These are phyloP conservation scores for Bombus confusus DNA, from an alignment of 1,140 invertebrate genomes.

Conservation along the genomic window DNA sequence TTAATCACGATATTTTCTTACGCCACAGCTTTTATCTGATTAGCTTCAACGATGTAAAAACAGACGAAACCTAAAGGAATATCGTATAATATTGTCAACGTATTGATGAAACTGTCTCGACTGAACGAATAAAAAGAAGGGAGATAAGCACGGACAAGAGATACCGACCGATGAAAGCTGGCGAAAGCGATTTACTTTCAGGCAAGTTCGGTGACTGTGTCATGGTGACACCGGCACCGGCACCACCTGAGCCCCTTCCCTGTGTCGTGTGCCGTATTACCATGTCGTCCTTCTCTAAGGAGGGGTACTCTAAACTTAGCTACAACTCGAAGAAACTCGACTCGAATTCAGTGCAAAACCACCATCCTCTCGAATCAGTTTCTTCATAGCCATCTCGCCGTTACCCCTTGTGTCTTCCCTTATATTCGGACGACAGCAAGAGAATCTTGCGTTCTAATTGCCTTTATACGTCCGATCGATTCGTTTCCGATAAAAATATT, in stretches of 20 bases:
- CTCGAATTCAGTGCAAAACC: constrained; percentile 59
- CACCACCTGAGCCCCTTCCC: constrained; percentile 36
- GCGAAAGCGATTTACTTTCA: constrained; percentile 43
- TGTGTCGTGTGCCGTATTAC: not conserved
- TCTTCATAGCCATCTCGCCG: constrained; percentile 16
- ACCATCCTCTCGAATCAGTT: constrained; percentile 57
- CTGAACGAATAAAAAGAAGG: not conserved
- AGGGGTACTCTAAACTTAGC: constrained; percentile 64
- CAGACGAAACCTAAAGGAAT: not conserved
- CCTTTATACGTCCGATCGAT: not conserved
- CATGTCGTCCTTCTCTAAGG: constrained; percentile 42
- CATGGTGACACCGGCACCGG: constrained; percentile 26
- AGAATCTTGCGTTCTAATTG: not conserved
- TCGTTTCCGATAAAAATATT: not conserved
- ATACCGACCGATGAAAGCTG: constrained; percentile 15
- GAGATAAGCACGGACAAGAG: not conserved
- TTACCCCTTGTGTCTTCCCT: not conserved
- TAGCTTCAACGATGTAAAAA: not conserved
- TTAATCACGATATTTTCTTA: not conserved
- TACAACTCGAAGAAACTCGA: constrained; percentile 43
- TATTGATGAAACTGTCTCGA: too few species aligned
- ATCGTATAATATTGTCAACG: not conserved
- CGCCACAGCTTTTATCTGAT: not conserved
- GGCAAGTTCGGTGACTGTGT: constrained; percentile 29
- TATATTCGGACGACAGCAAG: not conserved